Evolutionary conservation across 2,888 invertebrate genomes (phyloP).

Genomic region (Tetheella fluctuosa): DNA sequence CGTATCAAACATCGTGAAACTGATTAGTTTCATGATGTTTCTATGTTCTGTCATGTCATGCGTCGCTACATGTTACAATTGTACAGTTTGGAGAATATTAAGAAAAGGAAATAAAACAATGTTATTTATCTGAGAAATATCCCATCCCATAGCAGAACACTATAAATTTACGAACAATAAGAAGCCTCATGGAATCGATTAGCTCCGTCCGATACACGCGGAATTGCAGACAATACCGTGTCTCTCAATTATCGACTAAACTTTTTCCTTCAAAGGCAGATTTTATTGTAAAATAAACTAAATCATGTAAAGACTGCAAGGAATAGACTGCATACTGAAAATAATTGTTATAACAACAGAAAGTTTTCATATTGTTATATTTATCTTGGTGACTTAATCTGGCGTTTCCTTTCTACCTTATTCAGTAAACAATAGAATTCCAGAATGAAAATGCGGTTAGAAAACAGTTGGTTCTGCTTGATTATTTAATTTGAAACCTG

Average conservation of each 20-base stretch:
- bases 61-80: no score
- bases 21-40: no score
- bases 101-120: no score
- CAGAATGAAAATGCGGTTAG: neutral
- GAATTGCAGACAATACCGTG: conserved; percentile 7
- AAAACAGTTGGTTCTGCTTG: conserved; percentile 8
- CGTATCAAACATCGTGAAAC: no score
- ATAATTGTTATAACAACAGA: neutral
- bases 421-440: neutral
- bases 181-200: conserved; percentile 39
- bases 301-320: neutral
- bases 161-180: conserved; percentile 39
- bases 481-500: neutral
- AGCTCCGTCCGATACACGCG: conserved; percentile 39
- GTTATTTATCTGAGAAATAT: conserved; percentile 8
- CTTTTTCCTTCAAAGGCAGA: neutral
- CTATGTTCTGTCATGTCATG: no score
- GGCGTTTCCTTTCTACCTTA: conserved; percentile 4
- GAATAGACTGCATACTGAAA: neutral
- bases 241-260: neutral
- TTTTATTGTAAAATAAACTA: neutral
- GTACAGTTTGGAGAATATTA: neutral
- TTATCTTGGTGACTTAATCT: neutral
- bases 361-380: conserved; percentile 3
- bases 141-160: conserved; percentile 14